These are phyloP conservation scores for Steinernema feltiae DNA, from an alignment of 1,140 invertebrate genomes.

Conservation along the genomic window DNA sequence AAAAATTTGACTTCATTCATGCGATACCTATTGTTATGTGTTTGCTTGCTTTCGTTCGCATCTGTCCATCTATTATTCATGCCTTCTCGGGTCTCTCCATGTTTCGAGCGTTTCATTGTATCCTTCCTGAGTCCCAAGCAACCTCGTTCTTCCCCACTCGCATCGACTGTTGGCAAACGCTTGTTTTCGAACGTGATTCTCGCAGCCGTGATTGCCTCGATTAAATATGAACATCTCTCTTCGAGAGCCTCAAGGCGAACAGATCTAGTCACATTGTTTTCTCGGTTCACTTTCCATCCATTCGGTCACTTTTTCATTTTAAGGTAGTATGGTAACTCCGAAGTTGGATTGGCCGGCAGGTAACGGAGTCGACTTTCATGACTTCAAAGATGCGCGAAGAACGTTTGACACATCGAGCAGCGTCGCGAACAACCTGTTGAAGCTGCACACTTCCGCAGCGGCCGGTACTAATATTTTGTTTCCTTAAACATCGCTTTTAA, in stretches of 20 bases:
- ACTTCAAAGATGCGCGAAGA: neutral
- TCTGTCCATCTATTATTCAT: conserved; percentile 9
- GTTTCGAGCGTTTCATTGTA: conserved; percentile 8
- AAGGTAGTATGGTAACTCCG: neutral
- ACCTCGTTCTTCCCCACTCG: neutral
- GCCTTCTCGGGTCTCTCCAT: neutral
- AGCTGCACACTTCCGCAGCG: neutral
- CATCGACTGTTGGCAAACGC: neutral
- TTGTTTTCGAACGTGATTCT: neutral
- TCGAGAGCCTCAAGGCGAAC: neutral
- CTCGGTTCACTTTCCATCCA: neutral
- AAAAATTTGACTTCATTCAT: neutral
- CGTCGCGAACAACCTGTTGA: neutral
- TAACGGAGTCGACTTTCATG: neutral
- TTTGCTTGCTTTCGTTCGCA: neutral
- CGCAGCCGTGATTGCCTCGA: neutral
- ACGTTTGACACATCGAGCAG: neutral
- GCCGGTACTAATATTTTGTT: neutral
- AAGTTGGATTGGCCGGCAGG: neutral
- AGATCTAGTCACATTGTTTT: neutral
- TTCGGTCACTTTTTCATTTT: neutral
- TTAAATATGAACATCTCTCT: neutral
- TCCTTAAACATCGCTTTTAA: neutral
- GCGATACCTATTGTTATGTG: conserved; percentile 9
- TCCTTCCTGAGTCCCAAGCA: neutral